phyloP scores from a whole-genome alignment of 30 jellyfish, hydroid and myxozoan genomes.

The Turritopsis dohrnii region DNA sequence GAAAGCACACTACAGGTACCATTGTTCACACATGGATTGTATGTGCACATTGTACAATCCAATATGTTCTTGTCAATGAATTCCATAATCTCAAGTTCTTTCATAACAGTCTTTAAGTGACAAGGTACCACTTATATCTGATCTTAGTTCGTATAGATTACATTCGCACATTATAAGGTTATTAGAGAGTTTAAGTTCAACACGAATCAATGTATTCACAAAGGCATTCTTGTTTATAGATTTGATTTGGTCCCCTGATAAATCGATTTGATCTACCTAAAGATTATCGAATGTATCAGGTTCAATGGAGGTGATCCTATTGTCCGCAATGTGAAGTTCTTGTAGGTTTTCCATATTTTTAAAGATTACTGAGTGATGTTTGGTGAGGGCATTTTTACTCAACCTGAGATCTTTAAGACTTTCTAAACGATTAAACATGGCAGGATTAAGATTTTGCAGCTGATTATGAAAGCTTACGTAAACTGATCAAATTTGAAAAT shows the following conservation, averaged over 20 bases:
- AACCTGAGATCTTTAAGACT: background rate
- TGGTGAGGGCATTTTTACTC: background rate
- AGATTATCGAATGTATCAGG: conserved; percentile 6
- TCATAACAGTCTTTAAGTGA: background rate
- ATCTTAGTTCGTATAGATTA: background rate
- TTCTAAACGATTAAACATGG: background rate
- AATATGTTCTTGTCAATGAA: background rate
- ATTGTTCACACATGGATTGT: conserved; percentile 51
- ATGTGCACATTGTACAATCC: conserved; percentile 20
- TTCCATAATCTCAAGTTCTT: background rate
- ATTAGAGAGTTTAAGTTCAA: background rate
- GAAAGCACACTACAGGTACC: conserved; percentile 47
- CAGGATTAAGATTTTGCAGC: background rate
- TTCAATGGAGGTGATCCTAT: background rate
- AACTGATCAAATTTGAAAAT: background rate
- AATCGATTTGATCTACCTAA: background rate
- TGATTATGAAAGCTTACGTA: background rate
- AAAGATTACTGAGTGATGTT: background rate
- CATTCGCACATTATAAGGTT: background rate
- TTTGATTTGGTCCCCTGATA: background rate
- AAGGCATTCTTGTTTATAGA: background rate
- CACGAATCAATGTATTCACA: background rate
- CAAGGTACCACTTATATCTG: background rate
- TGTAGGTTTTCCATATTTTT: background rate
- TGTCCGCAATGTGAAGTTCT: background rate